Evolutionary conservation across 1,140 invertebrate species (phyloP).

Genomic region (Aricia agestis): DNA sequence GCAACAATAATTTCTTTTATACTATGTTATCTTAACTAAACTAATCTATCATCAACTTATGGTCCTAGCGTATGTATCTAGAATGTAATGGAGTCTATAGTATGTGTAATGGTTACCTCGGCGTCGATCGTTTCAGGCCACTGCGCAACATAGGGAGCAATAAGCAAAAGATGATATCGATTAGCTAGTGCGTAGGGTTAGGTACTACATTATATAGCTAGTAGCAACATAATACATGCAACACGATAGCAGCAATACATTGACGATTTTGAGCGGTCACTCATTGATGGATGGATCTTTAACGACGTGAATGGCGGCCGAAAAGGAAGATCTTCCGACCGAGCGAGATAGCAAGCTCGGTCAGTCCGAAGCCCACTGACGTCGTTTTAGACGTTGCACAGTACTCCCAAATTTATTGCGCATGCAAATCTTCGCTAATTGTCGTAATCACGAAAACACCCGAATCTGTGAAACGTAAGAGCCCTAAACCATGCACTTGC

Average conservation of each 20-base stretch:
- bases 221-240: slow-evolving; percentile 2
- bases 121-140: slow-evolving; percentile 68
- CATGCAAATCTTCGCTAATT: too few species aligned
- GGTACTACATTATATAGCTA: not conserved
- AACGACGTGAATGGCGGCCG: too few species aligned
- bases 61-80: not conserved
- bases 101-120: slow-evolving; percentile 51
- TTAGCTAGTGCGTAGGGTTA: slow-evolving; percentile 39
- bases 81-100: not conserved
- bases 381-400: too few species aligned
- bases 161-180: slow-evolving; percentile 55
- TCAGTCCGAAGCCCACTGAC: too few species aligned
- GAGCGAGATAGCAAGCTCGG: too few species aligned
- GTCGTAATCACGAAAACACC: too few species aligned
- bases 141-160: slow-evolving; percentile 74
- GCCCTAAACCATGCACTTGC: too few species aligned
- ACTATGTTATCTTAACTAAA: not conserved
- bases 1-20: too few species aligned
- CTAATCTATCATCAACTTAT: not conserved
- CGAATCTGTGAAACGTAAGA: too few species aligned
- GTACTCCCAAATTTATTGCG: too few species aligned
- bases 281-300: too few species aligned
- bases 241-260: not conserved
- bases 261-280: not conserved
- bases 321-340: too few species aligned